Conservation (phyloP, 2,797 vertebrate genomes). For the Podarcis lilfordi region DNA sequence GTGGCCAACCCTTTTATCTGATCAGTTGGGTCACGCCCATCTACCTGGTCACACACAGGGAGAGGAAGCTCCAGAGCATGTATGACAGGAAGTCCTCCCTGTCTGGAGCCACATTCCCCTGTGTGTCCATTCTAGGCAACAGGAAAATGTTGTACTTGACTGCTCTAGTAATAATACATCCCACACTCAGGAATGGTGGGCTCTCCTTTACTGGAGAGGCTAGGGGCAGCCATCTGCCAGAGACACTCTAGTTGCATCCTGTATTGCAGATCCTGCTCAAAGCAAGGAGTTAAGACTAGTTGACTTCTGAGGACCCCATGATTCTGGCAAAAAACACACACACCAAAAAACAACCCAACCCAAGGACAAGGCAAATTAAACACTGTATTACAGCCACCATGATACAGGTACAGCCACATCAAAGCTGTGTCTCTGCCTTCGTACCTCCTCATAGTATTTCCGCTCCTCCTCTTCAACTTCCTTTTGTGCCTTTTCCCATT, state of each 20-base stretch:
- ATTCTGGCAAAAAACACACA: not conserved
- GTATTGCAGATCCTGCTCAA: too few relatives aligned
- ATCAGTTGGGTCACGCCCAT: too few relatives aligned
- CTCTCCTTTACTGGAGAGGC: not conserved
- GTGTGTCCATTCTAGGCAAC: too few relatives aligned
- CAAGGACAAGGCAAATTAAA: not conserved
- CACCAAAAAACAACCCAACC: too few relatives aligned
- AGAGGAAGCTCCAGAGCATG: too few relatives aligned
- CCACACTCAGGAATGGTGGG: not conserved
- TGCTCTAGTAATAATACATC: too few relatives aligned
- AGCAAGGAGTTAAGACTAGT: not conserved
- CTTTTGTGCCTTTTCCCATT: conserved; percentile 96
- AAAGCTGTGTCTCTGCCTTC: not conserved
- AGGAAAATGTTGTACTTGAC: too few relatives aligned
- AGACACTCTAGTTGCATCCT: too few relatives aligned
- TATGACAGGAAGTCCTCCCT: too few relatives aligned
- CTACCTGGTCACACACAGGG: too few relatives aligned
- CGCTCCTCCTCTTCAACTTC: conserved; percentile 96
- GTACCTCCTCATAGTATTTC: conserved; percentile 96
- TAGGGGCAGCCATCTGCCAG: not conserved
- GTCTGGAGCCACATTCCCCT: too few relatives aligned
- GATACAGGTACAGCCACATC: not conserved
- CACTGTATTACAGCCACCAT: not conserved
- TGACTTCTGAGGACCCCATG: not conserved
- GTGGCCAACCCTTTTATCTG: too few relatives aligned